Evolutionary conservation across 2,113 vertebrate species (phyloP).

Genomic region (Sakesphorus luctuosus): DNA sequence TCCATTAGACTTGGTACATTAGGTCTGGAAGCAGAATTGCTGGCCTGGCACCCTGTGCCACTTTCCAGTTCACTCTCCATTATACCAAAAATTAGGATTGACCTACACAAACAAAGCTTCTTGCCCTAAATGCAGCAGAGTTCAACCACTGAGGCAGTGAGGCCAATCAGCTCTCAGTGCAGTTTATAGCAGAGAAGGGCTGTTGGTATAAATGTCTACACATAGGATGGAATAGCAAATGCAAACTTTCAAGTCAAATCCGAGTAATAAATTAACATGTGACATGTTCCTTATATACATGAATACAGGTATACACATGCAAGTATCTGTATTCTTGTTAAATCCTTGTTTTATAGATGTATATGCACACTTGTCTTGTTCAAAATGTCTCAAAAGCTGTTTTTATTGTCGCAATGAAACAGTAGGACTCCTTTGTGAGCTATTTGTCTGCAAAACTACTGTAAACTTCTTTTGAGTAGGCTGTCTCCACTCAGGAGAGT

Average conservation of each 20-base stretch:
- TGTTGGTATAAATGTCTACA: not conserved
- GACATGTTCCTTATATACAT: not conserved
- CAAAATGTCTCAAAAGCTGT: conserved; percentile 2
- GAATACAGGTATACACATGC: rapidly evolving
- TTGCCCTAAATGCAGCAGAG: not conserved
- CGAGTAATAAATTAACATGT: not conserved
- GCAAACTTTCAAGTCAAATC: not conserved
- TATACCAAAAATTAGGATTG: conserved; percentile 11
- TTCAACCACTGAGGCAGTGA: not conserved
- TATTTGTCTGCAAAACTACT: conserved; percentile 27
- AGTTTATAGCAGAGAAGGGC: not conserved
- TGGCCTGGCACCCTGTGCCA: conserved; percentile 6
- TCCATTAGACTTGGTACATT: conserved; percentile 11
- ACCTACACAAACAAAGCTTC: conserved; percentile 8
- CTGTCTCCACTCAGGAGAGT: conserved; percentile 28
- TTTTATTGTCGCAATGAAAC: conserved; percentile 28
- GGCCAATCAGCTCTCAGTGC: not conserved
- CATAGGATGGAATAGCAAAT: not conserved
- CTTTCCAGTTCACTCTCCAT: not conserved
- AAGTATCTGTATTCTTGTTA: not conserved
- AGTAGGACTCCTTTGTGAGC: conserved; percentile 23
- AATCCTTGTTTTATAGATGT: not conserved
- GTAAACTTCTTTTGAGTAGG: conserved; percentile 39
- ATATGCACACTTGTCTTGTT: not conserved
- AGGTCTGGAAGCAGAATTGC: conserved; percentile 20